phyloP scores from a whole-genome alignment of 37 sponge, comb jelly and placozoan species.

The Tethya wilhelma region DNA sequence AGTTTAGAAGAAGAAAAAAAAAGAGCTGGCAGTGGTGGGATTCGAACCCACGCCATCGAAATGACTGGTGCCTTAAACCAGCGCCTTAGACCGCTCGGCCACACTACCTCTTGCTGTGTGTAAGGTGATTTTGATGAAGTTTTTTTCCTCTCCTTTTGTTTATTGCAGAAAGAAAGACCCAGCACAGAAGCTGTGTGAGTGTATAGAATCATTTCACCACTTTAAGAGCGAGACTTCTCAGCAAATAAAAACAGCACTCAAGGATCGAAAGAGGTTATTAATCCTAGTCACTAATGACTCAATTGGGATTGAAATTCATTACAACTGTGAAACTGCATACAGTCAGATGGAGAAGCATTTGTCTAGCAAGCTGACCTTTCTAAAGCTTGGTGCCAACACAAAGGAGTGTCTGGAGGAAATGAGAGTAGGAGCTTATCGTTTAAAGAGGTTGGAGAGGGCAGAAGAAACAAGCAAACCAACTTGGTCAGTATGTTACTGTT shows the following conservation, averaged over 20 bases:
- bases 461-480: slow-evolving; percentile 24
- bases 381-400: background rate
- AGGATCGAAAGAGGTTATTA: slow-evolving; percentile 34
- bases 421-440: slow-evolving; percentile 9
- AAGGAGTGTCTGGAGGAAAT: slow-evolving; percentile 30
- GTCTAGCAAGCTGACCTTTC: slow-evolving; percentile 13
- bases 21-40: background rate
- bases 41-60: too few species aligned
- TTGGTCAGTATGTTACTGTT: slow-evolving; percentile 12
- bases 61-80: too few species aligned
- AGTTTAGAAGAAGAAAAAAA: too few species aligned
- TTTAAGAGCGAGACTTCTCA: slow-evolving; percentile 30
- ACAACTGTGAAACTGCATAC: background rate
- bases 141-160: background rate
- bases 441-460: slow-evolving; percentile 6
- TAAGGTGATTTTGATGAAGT: background rate
- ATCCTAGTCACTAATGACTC: background rate
- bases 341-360: slow-evolving; percentile 17
- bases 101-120: background rate
- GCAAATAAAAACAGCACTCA: background rate
- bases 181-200: slow-evolving; percentile 15
- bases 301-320: background rate
- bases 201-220: slow-evolving; percentile 16
- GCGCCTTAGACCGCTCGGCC: too few species aligned
- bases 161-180: slow-evolving; percentile 1